Base-by-base conservation (phyloP, 1,140 invertebrate genomes). In the Cardiocondyla obscurior region DNA sequence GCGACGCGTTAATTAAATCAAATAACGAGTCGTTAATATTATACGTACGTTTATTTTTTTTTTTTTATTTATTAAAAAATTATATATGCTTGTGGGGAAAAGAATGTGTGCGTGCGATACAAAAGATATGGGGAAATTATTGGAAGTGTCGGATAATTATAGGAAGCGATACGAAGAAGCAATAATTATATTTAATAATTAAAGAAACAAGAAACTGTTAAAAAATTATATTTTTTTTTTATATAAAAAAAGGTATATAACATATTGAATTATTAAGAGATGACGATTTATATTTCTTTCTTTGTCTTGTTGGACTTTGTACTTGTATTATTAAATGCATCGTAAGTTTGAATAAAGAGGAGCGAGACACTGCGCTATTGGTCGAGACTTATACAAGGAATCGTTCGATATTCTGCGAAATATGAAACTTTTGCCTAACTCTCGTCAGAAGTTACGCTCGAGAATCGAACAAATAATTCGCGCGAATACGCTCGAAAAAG, bases 401-500 rank as follows among this genome's bases (percentile, higher is more conserved):
- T 62, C 30, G 67, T 53, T 69, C 7, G 19, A 67, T 33, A 19
- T 64, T 77, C 19, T 30, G 16, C 22, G 25, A 79, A 7, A 69
- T 53, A 65, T 67, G 67, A 53, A 67, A 67, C 28, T 55, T n/a
- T 51, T 5, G 2, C 6, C 6, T 22, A 44, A 62, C 12, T 74
- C 30, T 64, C 14, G 28, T 14, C 3, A 62, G n/a, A 60, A 74
- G n/a, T 46, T 62, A 22, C 16, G 10, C 0, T 3, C 39, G 10
- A 64, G 28, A 64, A 46, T 62, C 4, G 10, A 60, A 30, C 3
- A n/a, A 46, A 8, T 10, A n/a, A 74, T 62, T 7, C 2, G n/a
- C n/a, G 16, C 1, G 55, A 22, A 25, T 49, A 10, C 8, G 1
- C 22, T 19, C 14, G 19, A 12, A 55, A n/a, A 67, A 69, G 12